Conservation (phyloP, 2,797 vertebrate genomes). For the Gymnodraco acuticeps region DNA sequence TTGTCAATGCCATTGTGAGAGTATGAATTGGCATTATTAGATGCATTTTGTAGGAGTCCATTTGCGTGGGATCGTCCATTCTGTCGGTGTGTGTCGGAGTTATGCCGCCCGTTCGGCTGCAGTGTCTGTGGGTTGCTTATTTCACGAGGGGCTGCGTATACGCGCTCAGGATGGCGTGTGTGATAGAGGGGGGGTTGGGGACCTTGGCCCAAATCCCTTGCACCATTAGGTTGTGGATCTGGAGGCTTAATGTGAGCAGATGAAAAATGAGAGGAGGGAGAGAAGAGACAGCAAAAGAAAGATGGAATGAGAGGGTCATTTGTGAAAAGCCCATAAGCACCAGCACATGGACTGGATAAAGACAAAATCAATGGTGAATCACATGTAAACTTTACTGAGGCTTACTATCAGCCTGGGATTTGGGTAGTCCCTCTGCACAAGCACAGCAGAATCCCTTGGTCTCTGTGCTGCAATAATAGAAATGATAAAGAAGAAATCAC, state of each 20-base stretch:
- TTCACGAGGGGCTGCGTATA: slow-evolving; percentile 39
- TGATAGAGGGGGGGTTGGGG: slow-evolving; percentile 65
- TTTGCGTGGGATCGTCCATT: slow-evolving; percentile 59
- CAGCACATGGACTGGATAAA: slow-evolving; percentile 51
- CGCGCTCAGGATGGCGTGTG: slow-evolving; percentile 27
- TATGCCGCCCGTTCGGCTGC: slow-evolving; percentile 39
- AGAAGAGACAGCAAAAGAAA: slow-evolving; percentile 55
- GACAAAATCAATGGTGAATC: slow-evolving; percentile 58
- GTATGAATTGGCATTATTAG: slow-evolving; percentile 65
- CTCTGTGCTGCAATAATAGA: slow-evolving; percentile 62
- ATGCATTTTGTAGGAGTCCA: slow-evolving; percentile 45
- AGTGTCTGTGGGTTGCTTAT: slow-evolving; percentile 37
- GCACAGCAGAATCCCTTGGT: slow-evolving; percentile 35
- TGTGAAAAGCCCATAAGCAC: slow-evolving; percentile 42
- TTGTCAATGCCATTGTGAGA: slow-evolving; percentile 75
- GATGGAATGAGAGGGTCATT: slow-evolving; percentile 44
- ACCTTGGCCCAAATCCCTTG: slow-evolving; percentile 57
- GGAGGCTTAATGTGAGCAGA: slow-evolving; percentile 67
- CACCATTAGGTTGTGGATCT: slow-evolving; percentile 58
- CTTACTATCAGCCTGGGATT: slow-evolving; percentile 74
- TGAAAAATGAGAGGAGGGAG: slow-evolving; percentile 50
- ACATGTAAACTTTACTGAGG: slow-evolving; percentile 37
- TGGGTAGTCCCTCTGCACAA: slow-evolving; percentile 63
- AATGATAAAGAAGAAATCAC: slow-evolving; percentile 16
- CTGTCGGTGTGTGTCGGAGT: slow-evolving; percentile 49